phyloP scores from a whole-genome alignment of 2,888 invertebrate species.

The Germaria angustata region DNA sequence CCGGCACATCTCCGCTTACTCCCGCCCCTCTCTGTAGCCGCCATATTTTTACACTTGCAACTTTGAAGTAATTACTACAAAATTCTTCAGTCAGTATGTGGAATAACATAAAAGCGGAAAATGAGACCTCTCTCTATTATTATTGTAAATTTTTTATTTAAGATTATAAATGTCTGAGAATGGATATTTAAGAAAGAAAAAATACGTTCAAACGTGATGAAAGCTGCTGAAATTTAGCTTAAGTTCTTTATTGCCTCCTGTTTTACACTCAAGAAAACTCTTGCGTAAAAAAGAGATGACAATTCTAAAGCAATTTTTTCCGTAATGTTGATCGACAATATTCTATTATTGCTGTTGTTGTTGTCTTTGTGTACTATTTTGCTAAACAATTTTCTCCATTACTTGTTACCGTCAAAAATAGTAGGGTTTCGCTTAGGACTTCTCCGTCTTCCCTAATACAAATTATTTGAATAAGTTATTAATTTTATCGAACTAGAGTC shows the following conservation, averaged over 20 bases:
- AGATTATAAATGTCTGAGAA: neutral
- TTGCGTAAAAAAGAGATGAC: neutral
- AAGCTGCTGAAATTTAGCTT: slow-evolving; percentile 8
- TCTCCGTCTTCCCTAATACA: too few species aligned
- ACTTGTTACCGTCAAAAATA: too few species aligned
- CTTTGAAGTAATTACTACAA: slow-evolving; percentile 33
- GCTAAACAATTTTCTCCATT: too few species aligned
- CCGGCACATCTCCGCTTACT: neutral
- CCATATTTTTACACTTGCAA: slow-evolving; percentile 13
- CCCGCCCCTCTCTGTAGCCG: neutral
- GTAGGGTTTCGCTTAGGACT: too few species aligned
- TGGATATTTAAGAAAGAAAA: slow-evolving; percentile 5
- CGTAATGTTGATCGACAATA: too few species aligned
- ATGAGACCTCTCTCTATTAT: slow-evolving; percentile 3
- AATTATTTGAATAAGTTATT: too few species aligned
- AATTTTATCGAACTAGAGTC: too few species aligned
- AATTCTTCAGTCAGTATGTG: slow-evolving; percentile 6
- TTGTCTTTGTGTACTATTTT: too few species aligned
- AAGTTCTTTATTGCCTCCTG: neutral
- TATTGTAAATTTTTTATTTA: slow-evolving; percentile 21
- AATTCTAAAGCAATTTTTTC: too few species aligned
- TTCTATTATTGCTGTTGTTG: too few species aligned
- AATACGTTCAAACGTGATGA: neutral
- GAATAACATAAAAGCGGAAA: slow-evolving; percentile 12
- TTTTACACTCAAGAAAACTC: neutral